phyloP scores from a whole-genome alignment of 2,888 invertebrate species.

The Drosophila pseudotakahashii region DNA sequence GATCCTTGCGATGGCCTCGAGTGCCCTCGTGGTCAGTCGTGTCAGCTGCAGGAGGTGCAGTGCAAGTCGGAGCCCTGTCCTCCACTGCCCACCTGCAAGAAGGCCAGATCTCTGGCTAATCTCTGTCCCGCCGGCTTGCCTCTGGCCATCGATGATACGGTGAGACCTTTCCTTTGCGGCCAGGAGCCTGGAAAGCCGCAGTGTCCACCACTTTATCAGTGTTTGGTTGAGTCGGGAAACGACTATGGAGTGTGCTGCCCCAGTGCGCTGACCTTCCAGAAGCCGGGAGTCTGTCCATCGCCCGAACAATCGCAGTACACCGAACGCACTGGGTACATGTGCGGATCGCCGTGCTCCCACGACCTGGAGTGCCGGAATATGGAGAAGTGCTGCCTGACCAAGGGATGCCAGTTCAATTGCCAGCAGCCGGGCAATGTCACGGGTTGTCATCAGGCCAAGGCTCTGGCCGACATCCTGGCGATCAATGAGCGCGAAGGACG shows the following conservation, averaged over 20 bases:
- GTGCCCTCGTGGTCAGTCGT: slow-evolving; percentile 91
- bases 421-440: slow-evolving; percentile 91
- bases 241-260: slow-evolving; percentile 96
- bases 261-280: slow-evolving; percentile 89
- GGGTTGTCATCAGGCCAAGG: slow-evolving; percentile 90
- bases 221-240: slow-evolving; percentile 91
- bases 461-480: slow-evolving; percentile 90
- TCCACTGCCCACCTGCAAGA: slow-evolving; percentile 92
- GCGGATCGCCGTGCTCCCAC: slow-evolving; percentile 89
- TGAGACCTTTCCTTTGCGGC: slow-evolving; percentile 92
- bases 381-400: slow-evolving; percentile 92
- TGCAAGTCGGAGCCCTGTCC: slow-evolving; percentile 93
- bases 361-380: slow-evolving; percentile 93
- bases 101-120: slow-evolving; percentile 90
- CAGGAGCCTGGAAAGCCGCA: slow-evolving; percentile 91
- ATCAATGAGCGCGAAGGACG: slow-evolving; percentile 92
- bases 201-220: slow-evolving; percentile 92
- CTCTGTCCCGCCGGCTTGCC: slow-evolving; percentile 92
- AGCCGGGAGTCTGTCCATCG: slow-evolving; percentile 91
- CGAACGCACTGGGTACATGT: slow-evolving; percentile 84
- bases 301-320: slow-evolving; percentile 83
- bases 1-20: slow-evolving; percentile 91
- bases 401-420: slow-evolving; percentile 90
- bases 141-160: slow-evolving; percentile 89
- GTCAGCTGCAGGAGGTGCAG: slow-evolving; percentile 91